Evolutionary conservation across 2,888 invertebrate species (phyloP), one percentile per base, ranked within the genome.

Genomic region (Lasiommata megera): DNA sequence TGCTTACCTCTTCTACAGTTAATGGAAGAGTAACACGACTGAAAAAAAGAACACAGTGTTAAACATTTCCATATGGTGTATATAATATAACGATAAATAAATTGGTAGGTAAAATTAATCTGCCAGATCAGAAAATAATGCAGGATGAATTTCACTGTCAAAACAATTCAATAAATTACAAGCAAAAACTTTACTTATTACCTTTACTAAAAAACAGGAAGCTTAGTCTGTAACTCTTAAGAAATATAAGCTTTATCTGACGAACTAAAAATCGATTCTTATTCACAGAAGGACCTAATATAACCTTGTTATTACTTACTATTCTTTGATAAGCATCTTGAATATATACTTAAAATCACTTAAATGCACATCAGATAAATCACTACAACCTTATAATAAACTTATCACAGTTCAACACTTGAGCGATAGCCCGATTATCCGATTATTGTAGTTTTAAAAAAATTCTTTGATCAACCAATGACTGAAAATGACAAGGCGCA

Each of bases 21-120:
- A 98, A 93, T 80, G 98, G 98, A 88, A 99, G 94, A 85, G 97
- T 96, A 79, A 99, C 96, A 82, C 98, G 98, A 93, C 98, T 98
- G 94, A 81, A 94, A 94, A 87, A 79, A 66, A 62, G 53, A 41
- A 47, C 37, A 44, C 11, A 51, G 47, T 47, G 28, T 41, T 43
- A 53, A 57, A 28, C 50, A 37, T 54, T 54, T 40, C 57, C 59
- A 61, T 54, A 62, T 58, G 58, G 56, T 28, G n/a, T 18, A 51
- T 29, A 36, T 34, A 18, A 23, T 47, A 31, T 14, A 14, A 48
- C n/a, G 8, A 38, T 12, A 48, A 37, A 40, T 28, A 36, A 34
- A 41, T 34, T 44, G n/a, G 16, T 52, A 46, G 58, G 60, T 64
- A n/a, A n/a, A n/a, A 66, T 76, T 76, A 74, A 79, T 81, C 75